Percentiles rank a stretch among this genome's conserved stretches.
Evolutionary conservation across 2,888 invertebrate species (phyloP).

Genomic region (Lucinisca nassula): DNA sequence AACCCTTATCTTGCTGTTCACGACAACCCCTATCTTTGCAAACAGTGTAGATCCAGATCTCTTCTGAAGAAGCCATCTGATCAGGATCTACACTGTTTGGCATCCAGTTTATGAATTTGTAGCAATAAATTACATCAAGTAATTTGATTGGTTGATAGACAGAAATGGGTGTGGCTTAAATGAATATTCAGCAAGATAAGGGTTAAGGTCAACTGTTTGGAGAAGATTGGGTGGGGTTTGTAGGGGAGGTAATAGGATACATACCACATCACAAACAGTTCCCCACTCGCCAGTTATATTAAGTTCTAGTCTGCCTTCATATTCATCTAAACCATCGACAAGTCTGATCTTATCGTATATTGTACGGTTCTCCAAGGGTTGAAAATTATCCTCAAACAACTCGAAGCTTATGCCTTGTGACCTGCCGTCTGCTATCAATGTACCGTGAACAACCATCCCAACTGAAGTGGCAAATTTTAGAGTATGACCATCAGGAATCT

Average conservation of each 20-base stretch:
- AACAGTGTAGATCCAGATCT: too few species aligned
- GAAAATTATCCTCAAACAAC: conserved; percentile 72
- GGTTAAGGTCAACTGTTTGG: too few species aligned
- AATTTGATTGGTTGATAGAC: too few species aligned
- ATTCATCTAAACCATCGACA: conserved; percentile 93
- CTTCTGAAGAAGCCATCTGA: too few species aligned
- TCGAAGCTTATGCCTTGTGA: conserved; percentile 66
- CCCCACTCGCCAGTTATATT: conserved; percentile 97
- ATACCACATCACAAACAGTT: conserved; percentile 95
- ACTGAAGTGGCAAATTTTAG: conserved; percentile 96
- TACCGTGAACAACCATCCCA: conserved; percentile 97
- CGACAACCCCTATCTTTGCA: too few species aligned
- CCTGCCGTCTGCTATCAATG: conserved; percentile 90
- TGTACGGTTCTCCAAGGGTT: conserved; percentile 81
- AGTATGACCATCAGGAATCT: conserved; percentile 95
- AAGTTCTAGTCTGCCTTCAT: conserved; percentile 95
- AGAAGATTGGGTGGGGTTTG: too few species aligned
- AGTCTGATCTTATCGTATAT: conserved; percentile 91
- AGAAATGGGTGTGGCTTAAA: too few species aligned
- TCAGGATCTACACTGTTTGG: too few species aligned
- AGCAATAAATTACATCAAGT: too few species aligned
- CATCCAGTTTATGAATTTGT: too few species aligned
- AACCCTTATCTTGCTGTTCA: too few species aligned
- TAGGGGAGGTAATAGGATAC: neutral
- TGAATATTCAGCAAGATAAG: too few species aligned